phyloP scores from a whole-genome alignment of 2,888 invertebrate species.

The Polia nebulosa region DNA sequence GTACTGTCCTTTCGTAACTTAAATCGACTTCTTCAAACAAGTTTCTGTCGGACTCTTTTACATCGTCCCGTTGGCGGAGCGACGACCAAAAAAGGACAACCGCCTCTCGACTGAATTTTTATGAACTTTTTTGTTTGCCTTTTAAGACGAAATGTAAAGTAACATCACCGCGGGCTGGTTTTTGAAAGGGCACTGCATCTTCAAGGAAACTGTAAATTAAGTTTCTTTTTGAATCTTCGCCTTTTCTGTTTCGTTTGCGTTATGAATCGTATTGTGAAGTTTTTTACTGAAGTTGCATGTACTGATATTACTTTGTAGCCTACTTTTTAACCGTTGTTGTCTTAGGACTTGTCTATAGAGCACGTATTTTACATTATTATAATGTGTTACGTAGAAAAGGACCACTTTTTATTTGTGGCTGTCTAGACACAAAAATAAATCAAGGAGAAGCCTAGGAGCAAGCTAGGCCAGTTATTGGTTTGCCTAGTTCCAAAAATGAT shows the following conservation, averaged over 20 bases:
- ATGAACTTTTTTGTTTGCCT: constrained; percentile 85
- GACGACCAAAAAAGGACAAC: constrained; percentile 84
- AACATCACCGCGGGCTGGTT: constrained; percentile 75
- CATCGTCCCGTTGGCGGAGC: constrained; percentile 74
- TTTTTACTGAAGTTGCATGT: constrained; percentile 18
- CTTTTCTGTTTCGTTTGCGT: constrained; percentile 61
- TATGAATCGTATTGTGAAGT: constrained; percentile 47
- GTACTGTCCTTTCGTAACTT: constrained; percentile 82
- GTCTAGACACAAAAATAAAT: background rate
- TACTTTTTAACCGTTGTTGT: constrained; percentile 13
- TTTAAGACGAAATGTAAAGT: constrained; percentile 81
- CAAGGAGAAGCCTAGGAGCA: background rate
- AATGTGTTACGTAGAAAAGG: constrained; percentile 1
- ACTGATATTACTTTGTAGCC: background rate
- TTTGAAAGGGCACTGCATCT: constrained; percentile 77
- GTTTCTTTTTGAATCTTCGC: constrained; percentile 70
- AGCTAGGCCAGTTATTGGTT: background rate
- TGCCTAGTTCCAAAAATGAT: background rate
- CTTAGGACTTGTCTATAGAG: background rate
- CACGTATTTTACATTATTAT: constrained; percentile 22
- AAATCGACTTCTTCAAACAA: constrained; percentile 88
- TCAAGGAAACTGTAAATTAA: constrained; percentile 77
- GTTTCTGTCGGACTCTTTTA: constrained; percentile 81
- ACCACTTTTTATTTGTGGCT: background rate
- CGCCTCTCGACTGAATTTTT: constrained; percentile 82